Percentiles rank a stretch among this genome's conserved stretches.
Conservation (phyloP, 2,113 vertebrate genomes). For the Cebus imitator region DNA sequence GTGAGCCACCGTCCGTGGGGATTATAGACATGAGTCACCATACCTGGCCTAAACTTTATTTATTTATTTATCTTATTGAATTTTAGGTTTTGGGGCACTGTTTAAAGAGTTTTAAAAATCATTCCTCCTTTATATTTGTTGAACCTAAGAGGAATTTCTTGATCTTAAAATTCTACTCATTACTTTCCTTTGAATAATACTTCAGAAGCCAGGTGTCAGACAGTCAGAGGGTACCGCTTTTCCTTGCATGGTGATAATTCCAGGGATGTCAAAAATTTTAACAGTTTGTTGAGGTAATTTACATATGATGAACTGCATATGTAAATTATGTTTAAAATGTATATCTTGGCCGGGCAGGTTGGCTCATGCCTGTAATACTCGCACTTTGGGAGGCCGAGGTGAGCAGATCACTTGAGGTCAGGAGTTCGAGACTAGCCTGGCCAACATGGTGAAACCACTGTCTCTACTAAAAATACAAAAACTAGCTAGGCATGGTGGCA, state of each 20-base stretch:
- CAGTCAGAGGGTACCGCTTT: background rate
- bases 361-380: no score
- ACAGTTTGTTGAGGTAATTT: background rate
- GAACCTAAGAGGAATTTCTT: background rate
- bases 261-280: background rate
- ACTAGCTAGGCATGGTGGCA: no score
- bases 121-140: background rate
- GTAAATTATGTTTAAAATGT: background rate
- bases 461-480: no score
- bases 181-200: background rate
- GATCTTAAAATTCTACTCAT: background rate
- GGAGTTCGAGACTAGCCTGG: no score
- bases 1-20: no score
- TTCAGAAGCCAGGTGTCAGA: background rate
- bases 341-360: background rate
- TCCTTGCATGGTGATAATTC: background rate
- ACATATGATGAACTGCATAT: background rate
- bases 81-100: no score
- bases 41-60: no score
- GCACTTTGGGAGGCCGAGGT: no score
- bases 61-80: no score
- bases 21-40: no score
- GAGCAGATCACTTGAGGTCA: no score
- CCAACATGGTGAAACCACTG: no score
- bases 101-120: background rate